Percentiles rank a stretch among this genome's conserved stretches.
phyloP scores from a whole-genome alignment of 2,888 invertebrate genomes.

The Volucella inanis region DNA sequence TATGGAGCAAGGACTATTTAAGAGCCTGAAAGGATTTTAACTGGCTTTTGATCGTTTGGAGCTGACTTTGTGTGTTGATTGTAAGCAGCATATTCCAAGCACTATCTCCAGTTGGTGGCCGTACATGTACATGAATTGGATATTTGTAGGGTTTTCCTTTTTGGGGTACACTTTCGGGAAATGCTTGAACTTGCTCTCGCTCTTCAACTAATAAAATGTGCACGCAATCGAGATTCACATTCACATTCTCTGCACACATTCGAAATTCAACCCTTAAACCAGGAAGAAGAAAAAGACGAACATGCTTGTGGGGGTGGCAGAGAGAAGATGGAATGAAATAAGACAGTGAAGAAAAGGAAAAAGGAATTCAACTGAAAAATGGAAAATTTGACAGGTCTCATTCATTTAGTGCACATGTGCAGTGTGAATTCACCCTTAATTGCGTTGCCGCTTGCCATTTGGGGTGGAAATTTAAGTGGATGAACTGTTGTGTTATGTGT shows the following conservation, averaged over 20 bases:
- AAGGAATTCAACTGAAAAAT: constrained; percentile 58
- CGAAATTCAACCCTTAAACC: constrained; percentile 72
- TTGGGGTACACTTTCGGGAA: constrained; percentile 62
- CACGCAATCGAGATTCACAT: constrained; percentile 53
- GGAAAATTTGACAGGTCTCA: constrained; percentile 68
- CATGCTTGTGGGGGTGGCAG: neutral
- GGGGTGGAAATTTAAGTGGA: constrained; percentile 16
- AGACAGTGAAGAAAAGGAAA: constrained; percentile 26
- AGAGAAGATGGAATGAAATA: no score
- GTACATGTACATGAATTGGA: constrained; percentile 6
- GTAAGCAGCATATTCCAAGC: constrained; percentile 2
- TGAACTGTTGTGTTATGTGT: constrained; percentile 1
- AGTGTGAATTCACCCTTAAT: constrained; percentile 63
- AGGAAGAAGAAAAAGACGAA: constrained; percentile 64
- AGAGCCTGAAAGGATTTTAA: constrained; percentile 33
- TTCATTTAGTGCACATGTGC: constrained; percentile 66
- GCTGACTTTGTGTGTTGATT: constrained; percentile 48
- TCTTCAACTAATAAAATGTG: constrained; percentile 74
- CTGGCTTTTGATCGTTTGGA: constrained; percentile 12
- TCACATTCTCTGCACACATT: constrained; percentile 51
- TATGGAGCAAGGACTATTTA: constrained; percentile 47
- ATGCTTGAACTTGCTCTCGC: constrained; percentile 75
- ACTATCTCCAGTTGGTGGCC: constrained; percentile 1
- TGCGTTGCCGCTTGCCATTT: neutral
- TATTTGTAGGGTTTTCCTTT: constrained; percentile 48